phyloP scores from a whole-genome alignment of 2,797 vertebrate genomes.

The Simalia tracyae region DNA sequence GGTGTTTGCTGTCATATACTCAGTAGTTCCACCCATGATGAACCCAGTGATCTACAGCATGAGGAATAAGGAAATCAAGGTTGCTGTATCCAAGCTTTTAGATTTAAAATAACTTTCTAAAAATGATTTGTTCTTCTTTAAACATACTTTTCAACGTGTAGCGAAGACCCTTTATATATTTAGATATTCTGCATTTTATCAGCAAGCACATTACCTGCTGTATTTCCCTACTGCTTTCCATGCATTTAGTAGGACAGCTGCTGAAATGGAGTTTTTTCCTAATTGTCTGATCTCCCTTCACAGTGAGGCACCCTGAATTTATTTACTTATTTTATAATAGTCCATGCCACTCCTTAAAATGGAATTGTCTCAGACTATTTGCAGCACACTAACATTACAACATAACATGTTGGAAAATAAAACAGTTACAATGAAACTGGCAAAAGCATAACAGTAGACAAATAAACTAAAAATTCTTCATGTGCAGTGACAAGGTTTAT shows the following conservation, averaged over 20 bases:
- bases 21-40: constrained; percentile 21
- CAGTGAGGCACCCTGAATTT: not conserved
- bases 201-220: not conserved
- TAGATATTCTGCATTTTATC: not conserved
- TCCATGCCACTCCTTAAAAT: not conserved
- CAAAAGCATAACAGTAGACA: not conserved
- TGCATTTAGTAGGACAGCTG: not conserved
- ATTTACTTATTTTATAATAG: not conserved
- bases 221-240: not conserved
- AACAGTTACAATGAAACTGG: not conserved
- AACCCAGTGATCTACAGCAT: constrained; percentile 26
- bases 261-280: not conserved
- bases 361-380: not conserved
- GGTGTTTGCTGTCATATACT: constrained; percentile 40
- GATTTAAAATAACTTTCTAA: not conserved
- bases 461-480: not conserved
- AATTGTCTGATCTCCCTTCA: too few relatives aligned
- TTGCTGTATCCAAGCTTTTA: constrained; percentile 13
- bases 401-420: not conserved
- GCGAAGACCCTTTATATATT: not conserved
- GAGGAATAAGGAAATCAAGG: constrained; percentile 26
- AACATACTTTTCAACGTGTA: not conserved
- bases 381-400: not conserved
- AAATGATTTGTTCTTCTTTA: not conserved
- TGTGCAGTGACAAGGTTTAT: not conserved